Percentiles rank a stretch among this genome's conserved stretches.
phyloP scores from a whole-genome alignment of 1,140 invertebrate genomes.

The Dendroctonus valens region DNA sequence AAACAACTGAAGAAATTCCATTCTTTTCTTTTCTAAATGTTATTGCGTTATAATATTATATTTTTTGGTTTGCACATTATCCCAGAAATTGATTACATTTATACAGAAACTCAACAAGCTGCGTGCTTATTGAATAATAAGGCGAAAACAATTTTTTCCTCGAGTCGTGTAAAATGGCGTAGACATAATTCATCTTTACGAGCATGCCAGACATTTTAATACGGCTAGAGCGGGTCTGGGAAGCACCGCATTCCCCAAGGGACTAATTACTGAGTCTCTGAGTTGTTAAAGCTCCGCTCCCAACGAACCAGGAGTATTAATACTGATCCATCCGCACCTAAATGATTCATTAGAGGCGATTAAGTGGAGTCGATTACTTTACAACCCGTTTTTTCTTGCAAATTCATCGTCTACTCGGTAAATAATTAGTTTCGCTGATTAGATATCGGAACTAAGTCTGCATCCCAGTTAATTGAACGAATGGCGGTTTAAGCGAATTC shows the following conservation, averaged over 20 bases:
- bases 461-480: neutral
- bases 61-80: no score
- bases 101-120: no score
- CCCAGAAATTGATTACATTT: no score
- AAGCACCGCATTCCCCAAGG: conserved; percentile 27
- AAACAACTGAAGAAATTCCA: no score
- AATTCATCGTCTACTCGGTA: conserved; percentile 8
- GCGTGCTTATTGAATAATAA: no score
- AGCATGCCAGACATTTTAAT: conserved; percentile 15
- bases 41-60: no score
- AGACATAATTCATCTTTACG: conserved; percentile 3
- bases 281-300: conserved; percentile 39
- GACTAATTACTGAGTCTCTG: conserved; percentile 37
- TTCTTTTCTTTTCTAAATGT: no score
- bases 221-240: conserved; percentile 8
- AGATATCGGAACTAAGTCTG: neutral
- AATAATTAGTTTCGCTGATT: neutral
- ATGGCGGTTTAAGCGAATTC: no score
- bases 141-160: neutral
- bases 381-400: conserved; percentile 12
- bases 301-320: conserved; percentile 40
- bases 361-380: conserved; percentile 35
- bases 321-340: conserved; percentile 40
- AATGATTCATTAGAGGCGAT: conserved; percentile 46
- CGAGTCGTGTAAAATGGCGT: no score